A percentile compares a stretch with the other conserved stretches of the same genome.
Evolutionary conservation across 2,113 vertebrate genomes (phyloP).

Genomic region (Notechis scutatus): DNA sequence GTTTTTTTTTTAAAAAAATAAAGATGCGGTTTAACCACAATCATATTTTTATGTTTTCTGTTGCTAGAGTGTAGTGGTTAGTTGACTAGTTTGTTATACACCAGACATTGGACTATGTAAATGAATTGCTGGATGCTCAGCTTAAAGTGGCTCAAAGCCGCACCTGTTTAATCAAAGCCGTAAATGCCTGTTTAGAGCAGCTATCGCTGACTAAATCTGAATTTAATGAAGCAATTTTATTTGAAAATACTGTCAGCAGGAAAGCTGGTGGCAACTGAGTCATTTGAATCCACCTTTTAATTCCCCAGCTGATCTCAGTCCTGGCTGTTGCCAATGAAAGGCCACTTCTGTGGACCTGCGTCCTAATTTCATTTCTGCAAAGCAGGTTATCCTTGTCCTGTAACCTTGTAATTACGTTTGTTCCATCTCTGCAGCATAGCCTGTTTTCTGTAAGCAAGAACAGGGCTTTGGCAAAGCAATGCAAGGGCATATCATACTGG

Average conservation of each 20-base stretch:
- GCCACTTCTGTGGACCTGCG: not conserved
- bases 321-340: not conserved
- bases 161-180: not conserved
- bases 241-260: not conserved
- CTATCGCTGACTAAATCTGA: not conserved
- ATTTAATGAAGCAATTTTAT: not conserved
- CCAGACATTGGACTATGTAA: not conserved
- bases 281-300: not conserved
- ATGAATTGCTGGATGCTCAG: not conserved
- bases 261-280: not conserved
- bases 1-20: not conserved
- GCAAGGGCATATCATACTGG: not conserved
- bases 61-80: not conserved
- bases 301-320: not conserved
- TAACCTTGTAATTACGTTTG: not conserved
- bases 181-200: not conserved
- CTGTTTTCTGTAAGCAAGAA: not conserved
- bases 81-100: not conserved
- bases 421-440: rapidly evolving
- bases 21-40: not conserved
- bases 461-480: not conserved
- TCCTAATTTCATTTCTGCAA: not conserved
- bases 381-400: slow-evolving; percentile 12
- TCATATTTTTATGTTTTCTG: not conserved
- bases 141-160: not conserved